Conservation (phyloP, 2,888 invertebrate genomes). For the Stenchaetothrips biformis region DNA sequence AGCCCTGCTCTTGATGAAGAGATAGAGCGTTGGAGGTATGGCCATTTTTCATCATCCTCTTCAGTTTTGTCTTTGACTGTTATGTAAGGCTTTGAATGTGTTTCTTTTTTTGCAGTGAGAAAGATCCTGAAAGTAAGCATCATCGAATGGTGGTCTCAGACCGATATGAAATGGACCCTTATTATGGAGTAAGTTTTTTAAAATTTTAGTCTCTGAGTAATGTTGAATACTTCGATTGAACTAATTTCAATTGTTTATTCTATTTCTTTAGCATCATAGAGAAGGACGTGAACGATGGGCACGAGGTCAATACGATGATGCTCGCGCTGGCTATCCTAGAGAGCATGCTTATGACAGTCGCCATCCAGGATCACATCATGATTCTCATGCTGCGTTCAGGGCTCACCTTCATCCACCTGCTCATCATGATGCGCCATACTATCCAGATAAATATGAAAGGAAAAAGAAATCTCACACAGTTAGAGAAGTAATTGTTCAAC, state of each 20-base stretch:
- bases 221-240: background rate
- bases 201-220: background rate
- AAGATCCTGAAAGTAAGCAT: slow-evolving; percentile 26
- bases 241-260: background rate
- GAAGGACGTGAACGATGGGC: slow-evolving; percentile 23
- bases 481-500: slow-evolving; percentile 70
- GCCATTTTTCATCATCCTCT: slow-evolving; percentile 32
- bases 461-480: slow-evolving; percentile 26
- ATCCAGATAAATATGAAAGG: slow-evolving; percentile 29
- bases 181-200: background rate
- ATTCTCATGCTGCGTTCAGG: slow-evolving; percentile 25
- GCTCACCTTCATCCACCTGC: background rate
- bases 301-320: slow-evolving; percentile 25
- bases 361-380: slow-evolving; percentile 27
- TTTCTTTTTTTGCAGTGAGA: background rate
- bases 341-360: slow-evolving; percentile 28
- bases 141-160: slow-evolving; percentile 24
- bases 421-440: background rate
- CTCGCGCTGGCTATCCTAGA: background rate
- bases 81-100: background rate
- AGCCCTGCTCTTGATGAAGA: slow-evolving; percentile 54
- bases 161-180: slow-evolving; percentile 4
- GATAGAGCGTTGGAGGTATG: slow-evolving; percentile 38
- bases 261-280: background rate
- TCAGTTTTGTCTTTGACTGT: slow-evolving; percentile 23